These are phyloP conservation scores for Rhynchomys soricoides DNA, from an alignment of 2,113 vertebrate genomes.

Conservation along the genomic window DNA sequence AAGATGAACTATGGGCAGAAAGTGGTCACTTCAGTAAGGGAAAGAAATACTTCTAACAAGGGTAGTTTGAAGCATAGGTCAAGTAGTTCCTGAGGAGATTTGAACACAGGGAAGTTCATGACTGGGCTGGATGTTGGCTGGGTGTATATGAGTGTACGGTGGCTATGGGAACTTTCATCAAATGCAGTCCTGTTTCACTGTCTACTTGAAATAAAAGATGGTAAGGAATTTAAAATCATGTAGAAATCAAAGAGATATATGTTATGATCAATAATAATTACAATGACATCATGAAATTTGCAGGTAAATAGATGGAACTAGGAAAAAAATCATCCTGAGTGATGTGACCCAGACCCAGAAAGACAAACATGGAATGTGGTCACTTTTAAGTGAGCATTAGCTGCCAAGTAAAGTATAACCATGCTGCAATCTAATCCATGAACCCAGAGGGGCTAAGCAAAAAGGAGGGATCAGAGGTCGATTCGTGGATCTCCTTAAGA, in stretches of 20 bases:
- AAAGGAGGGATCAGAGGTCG: too few species aligned
- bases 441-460: too few species aligned
- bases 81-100: not conserved
- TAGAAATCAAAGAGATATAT: not conserved
- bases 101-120: not conserved
- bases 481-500: too few species aligned
- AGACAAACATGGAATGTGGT: too few species aligned
- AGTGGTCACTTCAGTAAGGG: not conserved
- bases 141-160: not conserved
- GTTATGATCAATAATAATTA: not conserved
- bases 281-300: too few species aligned
- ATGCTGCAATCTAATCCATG: too few species aligned
- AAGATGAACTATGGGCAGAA: not conserved
- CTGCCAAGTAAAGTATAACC: too few species aligned
- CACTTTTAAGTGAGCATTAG: too few species aligned
- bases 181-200: not conserved
- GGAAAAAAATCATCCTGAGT: too few species aligned
- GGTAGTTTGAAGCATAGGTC: not conserved
- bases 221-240: not conserved
- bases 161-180: not conserved
- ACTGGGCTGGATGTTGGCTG: not conserved
- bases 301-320: too few species aligned
- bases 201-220: constrained; percentile 11
- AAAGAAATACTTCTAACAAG: not conserved
- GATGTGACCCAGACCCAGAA: too few species aligned